Base-by-base conservation (phyloP, 2,888 invertebrate species). In the Acheta domesticus region DNA sequence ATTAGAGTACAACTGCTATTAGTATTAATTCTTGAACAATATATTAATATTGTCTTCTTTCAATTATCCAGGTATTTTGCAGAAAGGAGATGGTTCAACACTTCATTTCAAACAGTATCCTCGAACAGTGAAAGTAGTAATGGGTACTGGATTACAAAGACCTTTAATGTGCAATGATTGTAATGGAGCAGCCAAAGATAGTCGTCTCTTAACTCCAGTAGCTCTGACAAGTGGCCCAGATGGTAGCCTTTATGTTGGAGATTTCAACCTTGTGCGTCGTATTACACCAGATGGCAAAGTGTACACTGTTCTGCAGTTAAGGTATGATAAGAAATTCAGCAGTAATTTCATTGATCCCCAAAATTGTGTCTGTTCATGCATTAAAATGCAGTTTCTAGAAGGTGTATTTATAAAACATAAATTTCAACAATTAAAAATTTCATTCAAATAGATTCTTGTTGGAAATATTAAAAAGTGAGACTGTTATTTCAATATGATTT, bases 81-180 rank as follows among this genome's bases (percentile, higher is more conserved):
- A 99, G 87, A 98, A 98, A 86, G 99, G 99, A 74, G 97, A 98
- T 85, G 99, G 99, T 79, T 95, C 96, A 2, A 94, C 97, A 75
- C 90, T 98, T 62, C 97, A 98, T 87, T 91, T 99, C 87, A 97
- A 96, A 85, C 94, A 96, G 85, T 95, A 96, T 85, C 96, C 96
- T 76, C 90, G 95, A 84, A 97, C 94, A 76, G 94, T 98, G 11
- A 93, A 94, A 87, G 96, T 96, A 76, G 93, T 96, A 0, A 95
- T 97, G 94, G 98, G 97, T 20, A 96, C 95, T 20, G 97, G 96
- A 1, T 90, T 96, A 79, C 95, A 96, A 85, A 89, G 98, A 76
- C 91, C 93, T 5, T 88, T 98, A 62, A 93, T 93, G 83, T 97
- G 97, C 86, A 93, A 94, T n/a, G 93, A 93, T 83, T 95, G 96